phyloP scores from a whole-genome alignment of 1,140 invertebrate species.

The Brachionus manjavacas region DNA sequence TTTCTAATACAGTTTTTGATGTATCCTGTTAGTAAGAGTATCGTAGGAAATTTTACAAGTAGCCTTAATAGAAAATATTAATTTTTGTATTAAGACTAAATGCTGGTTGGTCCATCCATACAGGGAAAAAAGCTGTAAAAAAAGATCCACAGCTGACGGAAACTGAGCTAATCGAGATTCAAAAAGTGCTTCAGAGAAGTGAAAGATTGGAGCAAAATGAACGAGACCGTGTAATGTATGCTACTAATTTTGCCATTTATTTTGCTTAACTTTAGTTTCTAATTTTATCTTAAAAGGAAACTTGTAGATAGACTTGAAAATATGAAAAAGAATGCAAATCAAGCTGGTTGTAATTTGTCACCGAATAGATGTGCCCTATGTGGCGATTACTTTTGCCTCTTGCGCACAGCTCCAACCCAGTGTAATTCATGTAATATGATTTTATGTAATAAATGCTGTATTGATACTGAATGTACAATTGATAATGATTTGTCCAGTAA shows the following conservation, averaged over 20 bases:
- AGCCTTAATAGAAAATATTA: neutral
- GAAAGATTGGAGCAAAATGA: conserved; percentile 25
- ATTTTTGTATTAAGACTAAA: neutral
- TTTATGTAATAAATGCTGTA: conserved; percentile 34
- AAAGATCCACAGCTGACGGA: conserved; percentile 29
- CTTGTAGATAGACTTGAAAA: conserved; percentile 35
- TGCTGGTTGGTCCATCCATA: conserved; percentile 36
- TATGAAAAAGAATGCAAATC: conserved; percentile 27
- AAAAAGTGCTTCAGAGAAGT: conserved; percentile 38
- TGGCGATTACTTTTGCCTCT: conserved; percentile 25
- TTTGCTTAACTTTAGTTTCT: neutral
- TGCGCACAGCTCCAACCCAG: conserved; percentile 18
- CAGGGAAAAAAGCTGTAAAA: conserved; percentile 33
- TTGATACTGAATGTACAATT: conserved; percentile 28
- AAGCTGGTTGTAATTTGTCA: neutral
- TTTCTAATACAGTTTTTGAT: too few relatives aligned
- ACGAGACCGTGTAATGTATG: conserved; percentile 25
- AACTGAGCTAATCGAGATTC: conserved; percentile 29
- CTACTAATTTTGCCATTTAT: neutral
- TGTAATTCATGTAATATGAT: conserved; percentile 28
- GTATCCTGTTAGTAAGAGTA: too few relatives aligned
- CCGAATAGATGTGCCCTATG: conserved; percentile 27
- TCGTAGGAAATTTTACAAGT: too few relatives aligned
- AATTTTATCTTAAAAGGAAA: neutral
- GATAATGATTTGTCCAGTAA: conserved; percentile 12